A percentile compares a stretch with the other conserved stretches of the same genome.
Conservation (phyloP, 2,113 vertebrate species). For the Ciconia boyciana region DNA sequence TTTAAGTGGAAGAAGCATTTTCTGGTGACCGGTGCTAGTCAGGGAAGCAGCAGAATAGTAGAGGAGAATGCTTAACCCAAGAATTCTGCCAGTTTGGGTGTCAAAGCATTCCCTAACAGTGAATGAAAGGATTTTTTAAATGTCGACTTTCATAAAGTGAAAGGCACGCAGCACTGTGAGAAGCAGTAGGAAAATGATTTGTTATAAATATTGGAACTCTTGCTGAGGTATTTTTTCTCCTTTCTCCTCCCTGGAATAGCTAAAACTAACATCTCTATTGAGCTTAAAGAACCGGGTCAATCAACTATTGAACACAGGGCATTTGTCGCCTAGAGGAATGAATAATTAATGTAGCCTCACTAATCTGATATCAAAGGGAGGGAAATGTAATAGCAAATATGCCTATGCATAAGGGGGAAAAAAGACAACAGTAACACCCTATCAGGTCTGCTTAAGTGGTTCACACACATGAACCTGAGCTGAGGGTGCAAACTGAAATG, state of each 20-base stretch:
- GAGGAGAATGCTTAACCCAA: neutral
- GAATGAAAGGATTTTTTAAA: neutral
- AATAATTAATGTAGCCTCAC: slow-evolving; percentile 43
- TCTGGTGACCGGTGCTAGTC: neutral
- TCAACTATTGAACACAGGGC: slow-evolving; percentile 14
- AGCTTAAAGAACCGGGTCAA: slow-evolving; percentile 8
- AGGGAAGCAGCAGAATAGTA: neutral
- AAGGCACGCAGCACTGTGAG: neutral
- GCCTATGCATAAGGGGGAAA: neutral
- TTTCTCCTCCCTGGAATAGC: slow-evolving; percentile 16
- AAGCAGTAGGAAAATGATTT: slow-evolving; percentile 4
- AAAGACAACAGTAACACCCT: neutral
- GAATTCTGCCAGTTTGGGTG: neutral
- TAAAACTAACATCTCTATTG: slow-evolving; percentile 33
- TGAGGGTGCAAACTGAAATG: neutral
- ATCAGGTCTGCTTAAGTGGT: neutral
- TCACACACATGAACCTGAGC: neutral
- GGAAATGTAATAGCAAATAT: slow-evolving; percentile 21
- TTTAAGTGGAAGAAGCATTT: neutral
- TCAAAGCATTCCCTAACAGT: neutral
- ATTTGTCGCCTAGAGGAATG: neutral
- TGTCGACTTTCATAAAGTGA: neutral
- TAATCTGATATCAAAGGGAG: slow-evolving; percentile 45
- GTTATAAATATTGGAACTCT: slow-evolving; percentile 36
- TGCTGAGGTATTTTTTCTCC: neutral